Base-by-base conservation (phyloP, 1,140 invertebrate species). In the Plodia interpunctella region DNA sequence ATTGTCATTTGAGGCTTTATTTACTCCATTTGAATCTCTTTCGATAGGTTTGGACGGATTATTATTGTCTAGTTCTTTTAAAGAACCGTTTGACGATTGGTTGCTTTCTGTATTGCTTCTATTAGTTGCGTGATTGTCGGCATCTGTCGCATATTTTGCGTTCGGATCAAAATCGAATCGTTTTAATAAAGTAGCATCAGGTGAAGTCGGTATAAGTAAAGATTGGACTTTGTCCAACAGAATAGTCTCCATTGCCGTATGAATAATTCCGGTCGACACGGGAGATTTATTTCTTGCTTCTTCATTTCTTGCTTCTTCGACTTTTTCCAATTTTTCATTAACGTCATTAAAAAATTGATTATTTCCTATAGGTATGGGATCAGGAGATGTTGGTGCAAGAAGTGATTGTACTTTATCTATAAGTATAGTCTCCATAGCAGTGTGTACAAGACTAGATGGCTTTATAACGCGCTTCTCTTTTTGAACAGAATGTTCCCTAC, bases 371-470 rank as follows among this genome's bases (percentile, higher is more conserved):
- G 71, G 63, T 49, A 62, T 51, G 0, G 66, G 68, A 44, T 80
- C 78, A 8, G 83, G 86, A 9, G 83, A 80, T 10, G 87, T 76
- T 5, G 84, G 82, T 64, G 87, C 63, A 21, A 87, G 70, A 4
- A 60, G 20, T 17, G 53, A 55, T 20, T 60, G 59, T 3, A 60
- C 59, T 60, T 60, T 60, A 32, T 60, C 59, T 65, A 87, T 66
- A 17, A 87, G 70, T 38, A 91, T 91, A 30, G 90, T 91, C 66
- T 91, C 85, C 78, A 91, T 90, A 17, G 91, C 90, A 21, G 88
- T 91, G 17, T 84, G 83, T 35, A 91, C 64, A 49, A 91, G 66
- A 9, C 85, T 81, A 6, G 80, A 65, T 5, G 83, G 73, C 51
- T 84, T 84, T 0, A 84, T 58, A 18, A 59, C 55, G 50, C 70